These are phyloP conservation scores for Eupithecia pulchellata DNA, from an alignment of 2,888 invertebrate species.

Conservation along the genomic window DNA sequence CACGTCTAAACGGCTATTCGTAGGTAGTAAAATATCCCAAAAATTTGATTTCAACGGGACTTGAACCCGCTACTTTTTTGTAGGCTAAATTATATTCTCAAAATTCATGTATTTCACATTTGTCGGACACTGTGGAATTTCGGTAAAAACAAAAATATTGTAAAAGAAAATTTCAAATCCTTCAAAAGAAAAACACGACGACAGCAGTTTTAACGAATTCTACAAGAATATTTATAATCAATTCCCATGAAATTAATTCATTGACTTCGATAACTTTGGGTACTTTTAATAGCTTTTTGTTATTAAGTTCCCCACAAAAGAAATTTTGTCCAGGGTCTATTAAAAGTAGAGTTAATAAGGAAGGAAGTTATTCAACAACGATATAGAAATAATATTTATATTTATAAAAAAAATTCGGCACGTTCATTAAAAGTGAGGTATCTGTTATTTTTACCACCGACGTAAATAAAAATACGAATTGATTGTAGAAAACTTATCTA, in stretches of 20 bases:
- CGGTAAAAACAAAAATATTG: slow-evolving; percentile 7
- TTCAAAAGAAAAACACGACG: slow-evolving; percentile 57
- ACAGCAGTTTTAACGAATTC: slow-evolving; percentile 46
- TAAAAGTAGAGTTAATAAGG: neutral
- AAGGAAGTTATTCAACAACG: neutral
- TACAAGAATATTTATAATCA: neutral
- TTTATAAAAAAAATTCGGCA: no score
- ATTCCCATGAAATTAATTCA: slow-evolving; percentile 68
- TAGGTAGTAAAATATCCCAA: no score
- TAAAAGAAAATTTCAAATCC: slow-evolving; percentile 37
- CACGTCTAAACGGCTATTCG: neutral
- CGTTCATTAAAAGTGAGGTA: no score
- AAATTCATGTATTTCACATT: neutral
- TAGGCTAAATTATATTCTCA: neutral
- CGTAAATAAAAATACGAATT: neutral
- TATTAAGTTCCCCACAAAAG: slow-evolving; percentile 37
- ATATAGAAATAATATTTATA: no score
- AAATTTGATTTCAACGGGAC: no score
- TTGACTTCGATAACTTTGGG: slow-evolving; percentile 56
- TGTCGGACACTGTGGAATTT: neutral
- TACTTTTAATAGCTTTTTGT: slow-evolving; percentile 55
- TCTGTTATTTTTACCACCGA: no score
- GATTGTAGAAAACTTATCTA: neutral
- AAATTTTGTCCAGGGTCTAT: slow-evolving; percentile 3
- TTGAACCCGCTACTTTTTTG: neutral